Percentiles rank a stretch among this genome's conserved stretches.
Conservation (phyloP, 2,113 vertebrate species). For the Eira barbara region DNA sequence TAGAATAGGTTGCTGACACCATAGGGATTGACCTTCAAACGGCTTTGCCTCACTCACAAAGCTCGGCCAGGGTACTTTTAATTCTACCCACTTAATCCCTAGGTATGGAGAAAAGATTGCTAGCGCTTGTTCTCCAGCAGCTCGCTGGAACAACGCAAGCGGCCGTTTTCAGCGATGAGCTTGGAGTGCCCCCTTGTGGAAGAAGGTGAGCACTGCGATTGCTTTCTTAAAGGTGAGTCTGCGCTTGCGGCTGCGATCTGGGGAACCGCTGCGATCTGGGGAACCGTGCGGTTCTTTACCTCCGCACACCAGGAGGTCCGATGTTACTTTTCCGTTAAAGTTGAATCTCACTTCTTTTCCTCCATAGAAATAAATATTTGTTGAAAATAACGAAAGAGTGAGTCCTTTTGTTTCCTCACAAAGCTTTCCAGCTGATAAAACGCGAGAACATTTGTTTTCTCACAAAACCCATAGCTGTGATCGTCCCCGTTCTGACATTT, state of each 20-base stretch:
- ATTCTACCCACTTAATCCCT: neutral
- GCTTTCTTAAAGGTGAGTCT: neutral
- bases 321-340: neutral
- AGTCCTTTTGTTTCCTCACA: neutral
- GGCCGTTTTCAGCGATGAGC: slow-evolving; percentile 16
- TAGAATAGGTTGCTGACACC: neutral
- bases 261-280: neutral
- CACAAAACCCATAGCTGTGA: neutral
- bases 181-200: slow-evolving; percentile 80
- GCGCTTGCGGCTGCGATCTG: accelerated
- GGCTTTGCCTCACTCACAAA: neutral
- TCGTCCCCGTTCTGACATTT: neutral
- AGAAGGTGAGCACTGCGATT: neutral
- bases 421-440: neutral
- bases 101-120: neutral
- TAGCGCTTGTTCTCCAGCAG: accelerated
- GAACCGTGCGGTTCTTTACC: neutral
- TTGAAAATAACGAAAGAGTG: neutral
- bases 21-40: neutral
- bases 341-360: neutral
- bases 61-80: slow-evolving; percentile 29
- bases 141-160: accelerated
- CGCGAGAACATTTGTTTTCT: neutral
- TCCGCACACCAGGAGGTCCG: neutral
- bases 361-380: neutral